These are phyloP conservation scores for Sacculina carcini DNA, from an alignment of 2,888 invertebrate species.

Conservation along the genomic window DNA sequence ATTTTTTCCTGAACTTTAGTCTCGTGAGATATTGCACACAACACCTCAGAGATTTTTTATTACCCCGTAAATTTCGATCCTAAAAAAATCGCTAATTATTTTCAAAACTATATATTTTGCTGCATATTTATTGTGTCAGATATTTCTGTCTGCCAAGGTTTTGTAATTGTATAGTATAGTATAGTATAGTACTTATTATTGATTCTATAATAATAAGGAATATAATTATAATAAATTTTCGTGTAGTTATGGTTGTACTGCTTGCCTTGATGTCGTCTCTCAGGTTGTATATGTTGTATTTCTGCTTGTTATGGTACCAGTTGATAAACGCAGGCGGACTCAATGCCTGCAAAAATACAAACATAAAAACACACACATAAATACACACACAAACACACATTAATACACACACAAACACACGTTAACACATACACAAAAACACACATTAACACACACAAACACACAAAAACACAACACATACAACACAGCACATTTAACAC, in stretches of 20 bases:
- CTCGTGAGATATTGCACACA: no score
- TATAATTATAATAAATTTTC: neutral
- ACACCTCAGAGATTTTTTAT: no score
- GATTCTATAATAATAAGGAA: neutral
- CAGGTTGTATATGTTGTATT: slow-evolving; percentile 72
- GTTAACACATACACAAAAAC: neutral
- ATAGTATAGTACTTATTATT: neutral
- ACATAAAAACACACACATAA: slow-evolving; percentile 3
- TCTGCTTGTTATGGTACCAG: slow-evolving; percentile 80
- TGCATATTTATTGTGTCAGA: no score
- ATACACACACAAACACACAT: neutral
- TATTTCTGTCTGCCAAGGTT: no score
- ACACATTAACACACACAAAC: no score
- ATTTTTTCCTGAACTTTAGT: no score
- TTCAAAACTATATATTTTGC: no score
- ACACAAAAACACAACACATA: no score
- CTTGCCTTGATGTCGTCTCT: slow-evolving; percentile 26
- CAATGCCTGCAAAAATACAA: slow-evolving; percentile 39
- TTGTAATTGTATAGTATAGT: neutral
- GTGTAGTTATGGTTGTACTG: neutral
- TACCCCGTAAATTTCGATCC: no score
- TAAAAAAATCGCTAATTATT: no score
- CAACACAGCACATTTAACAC: neutral
- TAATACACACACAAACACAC: neutral
- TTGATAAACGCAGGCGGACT: slow-evolving; percentile 80